Evolutionary conservation across 2,797 vertebrate genomes (phyloP).

Genomic region (Cyprinella venusta): DNA sequence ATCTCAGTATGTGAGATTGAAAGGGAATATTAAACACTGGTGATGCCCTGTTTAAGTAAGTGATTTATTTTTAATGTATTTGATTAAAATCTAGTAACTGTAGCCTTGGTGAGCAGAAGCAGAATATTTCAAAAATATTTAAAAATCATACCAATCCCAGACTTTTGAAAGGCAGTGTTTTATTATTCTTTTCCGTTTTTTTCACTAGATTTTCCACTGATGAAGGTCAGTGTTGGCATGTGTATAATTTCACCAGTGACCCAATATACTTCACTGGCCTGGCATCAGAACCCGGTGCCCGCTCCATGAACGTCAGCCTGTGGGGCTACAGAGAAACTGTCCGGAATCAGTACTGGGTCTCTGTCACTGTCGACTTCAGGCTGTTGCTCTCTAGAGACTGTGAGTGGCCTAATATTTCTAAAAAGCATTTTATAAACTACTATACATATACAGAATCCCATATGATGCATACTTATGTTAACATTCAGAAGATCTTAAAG

Average conservation of each 20-base stretch:
- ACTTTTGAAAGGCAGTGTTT: too few species aligned
- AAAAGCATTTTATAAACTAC: background rate
- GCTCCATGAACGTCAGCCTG: constrained; percentile 92
- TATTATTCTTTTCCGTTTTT: background rate
- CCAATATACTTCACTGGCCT: constrained; percentile 90
- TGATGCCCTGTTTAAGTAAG: background rate
- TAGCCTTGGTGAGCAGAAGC: too few species aligned
- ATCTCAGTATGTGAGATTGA: background rate
- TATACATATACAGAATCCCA: background rate
- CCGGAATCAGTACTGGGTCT: constrained; percentile 85
- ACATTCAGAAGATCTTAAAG: background rate
- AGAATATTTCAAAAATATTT: too few species aligned
- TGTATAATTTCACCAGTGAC: constrained; percentile 81
- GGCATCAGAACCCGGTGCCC: constrained; percentile 91
- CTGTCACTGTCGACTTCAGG: constrained; percentile 92
- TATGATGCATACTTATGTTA: background rate
- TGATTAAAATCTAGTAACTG: background rate
- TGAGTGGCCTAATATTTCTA: constrained; percentile 70
- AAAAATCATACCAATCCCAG: too few species aligned
- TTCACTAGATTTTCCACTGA: constrained; percentile 90
- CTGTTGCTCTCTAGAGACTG: constrained; percentile 88
- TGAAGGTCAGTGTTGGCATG: constrained; percentile 95
- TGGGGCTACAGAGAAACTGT: constrained; percentile 88
- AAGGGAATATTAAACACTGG: background rate
- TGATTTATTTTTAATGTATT: background rate